Evolutionary conservation across 2,888 invertebrate species (phyloP).

Genomic region (Drosophila merina): DNA sequence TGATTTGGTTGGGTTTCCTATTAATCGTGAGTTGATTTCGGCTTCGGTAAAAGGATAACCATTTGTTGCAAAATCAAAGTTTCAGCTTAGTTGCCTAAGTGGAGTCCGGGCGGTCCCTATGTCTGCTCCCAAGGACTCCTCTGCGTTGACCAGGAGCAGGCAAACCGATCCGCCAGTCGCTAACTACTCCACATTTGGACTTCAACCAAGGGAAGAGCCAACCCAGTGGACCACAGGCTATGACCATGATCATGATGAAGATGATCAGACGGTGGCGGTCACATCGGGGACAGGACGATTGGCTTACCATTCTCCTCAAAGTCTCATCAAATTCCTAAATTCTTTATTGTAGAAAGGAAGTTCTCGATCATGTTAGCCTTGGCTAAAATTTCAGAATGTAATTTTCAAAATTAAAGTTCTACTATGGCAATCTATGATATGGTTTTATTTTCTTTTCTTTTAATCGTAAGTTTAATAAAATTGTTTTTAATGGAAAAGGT

Average conservation of each 20-base stretch:
- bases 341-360: too few relatives aligned
- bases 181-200: background rate
- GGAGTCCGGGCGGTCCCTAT: background rate
- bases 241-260: too few relatives aligned
- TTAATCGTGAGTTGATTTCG: background rate
- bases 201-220: too few relatives aligned
- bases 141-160: background rate
- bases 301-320: too few relatives aligned
- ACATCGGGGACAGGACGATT: too few relatives aligned
- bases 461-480: background rate
- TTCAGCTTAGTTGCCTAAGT: background rate
- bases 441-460: background rate
- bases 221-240: too few relatives aligned
- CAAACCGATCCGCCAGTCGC: background rate
- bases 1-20: background rate
- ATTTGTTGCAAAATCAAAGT: background rate
- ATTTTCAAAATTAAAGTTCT: too few relatives aligned
- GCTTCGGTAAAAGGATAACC: background rate
- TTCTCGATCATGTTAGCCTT: too few relatives aligned
- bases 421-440: background rate
- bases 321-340: too few relatives aligned
- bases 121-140: background rate
- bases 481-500: background rate
- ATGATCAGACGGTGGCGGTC: too few relatives aligned
- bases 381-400: too few relatives aligned